phyloP scores from a whole-genome alignment of 92 coral and sea anemone genomes.

The Palythoa heliodiscus region DNA sequence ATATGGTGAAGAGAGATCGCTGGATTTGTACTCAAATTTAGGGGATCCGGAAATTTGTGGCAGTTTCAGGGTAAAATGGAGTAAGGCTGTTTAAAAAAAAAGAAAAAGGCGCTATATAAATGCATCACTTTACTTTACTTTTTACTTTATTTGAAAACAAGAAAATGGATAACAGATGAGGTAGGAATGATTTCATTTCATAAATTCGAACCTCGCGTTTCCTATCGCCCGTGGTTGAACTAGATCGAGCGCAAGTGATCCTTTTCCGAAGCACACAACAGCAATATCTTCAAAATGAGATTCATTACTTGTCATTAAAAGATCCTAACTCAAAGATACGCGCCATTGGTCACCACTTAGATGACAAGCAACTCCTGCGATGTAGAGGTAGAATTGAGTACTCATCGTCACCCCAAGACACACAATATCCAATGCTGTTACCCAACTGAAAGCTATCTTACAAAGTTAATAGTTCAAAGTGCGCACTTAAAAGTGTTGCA shows the following conservation, averaged over 20 bases:
- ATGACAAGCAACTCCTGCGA: not conserved
- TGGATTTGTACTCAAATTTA: too few relatives aligned
- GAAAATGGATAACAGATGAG: too few relatives aligned
- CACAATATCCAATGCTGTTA: slow-evolving; percentile 21
- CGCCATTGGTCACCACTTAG: not conserved
- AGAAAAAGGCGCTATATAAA: too few relatives aligned
- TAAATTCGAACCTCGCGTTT: too few relatives aligned
- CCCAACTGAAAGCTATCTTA: slow-evolving; percentile 24
- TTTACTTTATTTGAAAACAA: too few relatives aligned
- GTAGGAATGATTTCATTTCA: too few relatives aligned
- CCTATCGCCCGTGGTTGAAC: too few relatives aligned
- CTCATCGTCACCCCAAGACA: slow-evolving; percentile 32
- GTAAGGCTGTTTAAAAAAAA: too few relatives aligned
- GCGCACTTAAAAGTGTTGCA: slow-evolving; percentile 31
- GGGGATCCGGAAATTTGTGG: too few relatives aligned
- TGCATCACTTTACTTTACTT: too few relatives aligned
- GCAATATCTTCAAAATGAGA: not conserved
- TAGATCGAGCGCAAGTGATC: slow-evolving; percentile 21
- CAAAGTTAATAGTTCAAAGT: slow-evolving; percentile 7
- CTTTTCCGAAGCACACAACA: slow-evolving; percentile 5
- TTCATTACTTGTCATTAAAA: slow-evolving; percentile 5
- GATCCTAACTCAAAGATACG: not conserved
- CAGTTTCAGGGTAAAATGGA: too few relatives aligned
- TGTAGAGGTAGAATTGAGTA: slow-evolving; percentile 38
- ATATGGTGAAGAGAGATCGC: too few relatives aligned